Evolutionary conservation across 2,888 invertebrate species (phyloP).

Genomic region (Ceriagrion tenellum): DNA sequence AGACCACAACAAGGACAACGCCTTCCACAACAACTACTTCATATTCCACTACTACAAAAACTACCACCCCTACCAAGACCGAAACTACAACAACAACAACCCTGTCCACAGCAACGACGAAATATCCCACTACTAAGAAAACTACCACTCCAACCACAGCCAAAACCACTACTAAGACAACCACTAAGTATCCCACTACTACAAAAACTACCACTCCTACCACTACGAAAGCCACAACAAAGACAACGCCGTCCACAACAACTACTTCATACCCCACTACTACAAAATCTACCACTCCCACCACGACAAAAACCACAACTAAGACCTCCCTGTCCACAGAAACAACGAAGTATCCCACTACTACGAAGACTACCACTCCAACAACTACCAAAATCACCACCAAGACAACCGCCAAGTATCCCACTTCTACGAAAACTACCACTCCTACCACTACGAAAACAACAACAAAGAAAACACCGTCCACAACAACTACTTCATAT

Average conservation of each 20-base stretch:
- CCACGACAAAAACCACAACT: constrained; percentile 68
- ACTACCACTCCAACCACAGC: constrained; percentile 40
- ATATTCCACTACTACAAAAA: constrained; percentile 62
- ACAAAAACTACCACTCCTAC: constrained; percentile 66
- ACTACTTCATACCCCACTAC: constrained; percentile 19
- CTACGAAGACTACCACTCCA: background rate
- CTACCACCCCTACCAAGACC: background rate
- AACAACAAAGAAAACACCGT: background rate
- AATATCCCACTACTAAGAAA: background rate
- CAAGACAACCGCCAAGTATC: constrained; percentile 70
- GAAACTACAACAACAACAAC: background rate
- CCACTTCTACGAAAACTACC: constrained; percentile 54
- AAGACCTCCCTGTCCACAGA: constrained; percentile 68
- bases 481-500: background rate
- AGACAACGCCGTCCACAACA: constrained; percentile 50
- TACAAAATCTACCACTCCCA: constrained; percentile 2
- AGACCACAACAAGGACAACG: constrained; percentile 67
- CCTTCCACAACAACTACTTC: constrained; percentile 38
- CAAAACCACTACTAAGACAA: constrained; percentile 58
- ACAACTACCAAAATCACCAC: constrained; percentile 68
- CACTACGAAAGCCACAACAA: constrained; percentile 68
- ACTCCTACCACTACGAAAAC: background rate
- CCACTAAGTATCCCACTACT: constrained; percentile 69
- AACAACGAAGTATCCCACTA: constrained; percentile 74
- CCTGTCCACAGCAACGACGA: background rate